Evolutionary conservation across 2,888 invertebrate genomes (phyloP), one percentile per base, ranked within the genome.

Genomic region (Apeira syringaria): DNA sequence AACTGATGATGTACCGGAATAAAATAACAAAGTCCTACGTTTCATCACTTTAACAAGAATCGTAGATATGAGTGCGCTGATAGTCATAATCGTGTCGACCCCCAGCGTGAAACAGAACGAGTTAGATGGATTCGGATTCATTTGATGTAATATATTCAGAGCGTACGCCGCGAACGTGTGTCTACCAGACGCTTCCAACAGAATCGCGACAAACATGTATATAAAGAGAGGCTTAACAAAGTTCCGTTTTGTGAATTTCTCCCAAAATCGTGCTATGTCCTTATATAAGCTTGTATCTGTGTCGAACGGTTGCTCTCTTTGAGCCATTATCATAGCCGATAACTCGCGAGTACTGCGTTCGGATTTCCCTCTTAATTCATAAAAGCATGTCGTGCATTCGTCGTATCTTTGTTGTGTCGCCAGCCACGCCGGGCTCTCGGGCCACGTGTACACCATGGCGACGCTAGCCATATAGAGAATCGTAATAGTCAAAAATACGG

Each of bases 331-430:
- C 10, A 82, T 9, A 20, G 73, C 68, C 8, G 64, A 51, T 0
- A 83, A 40, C 53, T 81, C 12, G 72, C 68, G 3, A 61, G 56
- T 9, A 68, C 78, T 10, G 74, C 81, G 46, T 80, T 91, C 22
- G 78, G 6, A 44, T 1, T 64, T 56, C 1, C 91, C 92, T 47
- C 92, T 71, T 29, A 91, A 80, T 75, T 85, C 91, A 31, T 80
- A 75, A 12, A 92, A 89, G 0, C 49, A 29, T 13, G 22, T 34
- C 13, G 53, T 47, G 1, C 63, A 59, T 18, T 36, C 38, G 1
- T 54, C 40, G 11, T 47, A 66, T 4, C 51, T 37, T n/a, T 53
- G 32, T 29, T 43, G 58, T 0, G 54, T 53, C 7, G 56, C 45
- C 4, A 67, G 33, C 61, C 64, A 66, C 0, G 61, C 48, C 1